Percentiles rank a stretch among this genome's conserved stretches.
phyloP scores from a whole-genome alignment of 2,888 invertebrate species.

The Sceliomorpha sp. region DNA sequence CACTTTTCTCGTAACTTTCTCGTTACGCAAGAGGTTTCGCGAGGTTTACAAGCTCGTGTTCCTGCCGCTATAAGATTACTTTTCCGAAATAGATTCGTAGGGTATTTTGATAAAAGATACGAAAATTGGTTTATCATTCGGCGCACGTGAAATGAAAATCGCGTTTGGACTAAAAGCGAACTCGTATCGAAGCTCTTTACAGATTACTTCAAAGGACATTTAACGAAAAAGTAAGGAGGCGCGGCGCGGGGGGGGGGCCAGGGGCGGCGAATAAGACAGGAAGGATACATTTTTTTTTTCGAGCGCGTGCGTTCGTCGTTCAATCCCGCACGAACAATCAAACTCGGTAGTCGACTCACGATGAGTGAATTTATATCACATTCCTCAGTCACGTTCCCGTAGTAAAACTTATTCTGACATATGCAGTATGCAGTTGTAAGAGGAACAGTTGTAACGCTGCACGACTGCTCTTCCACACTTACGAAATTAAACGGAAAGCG shows the following conservation, averaged over 20 bases:
- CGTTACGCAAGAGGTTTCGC: not conserved
- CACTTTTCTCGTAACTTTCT: too few relatives aligned
- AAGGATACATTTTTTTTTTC: constrained; percentile 36
- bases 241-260: not conserved
- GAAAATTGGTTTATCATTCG: constrained; percentile 42
- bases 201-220: constrained; percentile 25
- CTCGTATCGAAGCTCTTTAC: constrained; percentile 27
- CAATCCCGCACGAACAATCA: constrained; percentile 42
- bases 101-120: constrained; percentile 43
- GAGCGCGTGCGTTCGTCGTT: constrained; percentile 35
- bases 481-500: constrained; percentile 37
- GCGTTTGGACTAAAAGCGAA: constrained; percentile 38
- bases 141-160: constrained; percentile 52
- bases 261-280: not conserved
- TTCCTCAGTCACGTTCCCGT: constrained; percentile 38
- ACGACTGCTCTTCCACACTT: constrained; percentile 24
- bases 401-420: constrained; percentile 47
- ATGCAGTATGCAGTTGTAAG: constrained; percentile 27
- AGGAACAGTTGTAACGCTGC: constrained; percentile 20
- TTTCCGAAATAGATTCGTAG: constrained; percentile 32
- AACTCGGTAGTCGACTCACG: constrained; percentile 47
- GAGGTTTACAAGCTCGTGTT: not conserved
- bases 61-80: too few relatives aligned
- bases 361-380: constrained; percentile 53
- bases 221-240: too few relatives aligned